A percentile compares a stretch with the other conserved stretches of the same genome.
phyloP scores from a whole-genome alignment of 2,888 invertebrate species.

The Tachina lurida region DNA sequence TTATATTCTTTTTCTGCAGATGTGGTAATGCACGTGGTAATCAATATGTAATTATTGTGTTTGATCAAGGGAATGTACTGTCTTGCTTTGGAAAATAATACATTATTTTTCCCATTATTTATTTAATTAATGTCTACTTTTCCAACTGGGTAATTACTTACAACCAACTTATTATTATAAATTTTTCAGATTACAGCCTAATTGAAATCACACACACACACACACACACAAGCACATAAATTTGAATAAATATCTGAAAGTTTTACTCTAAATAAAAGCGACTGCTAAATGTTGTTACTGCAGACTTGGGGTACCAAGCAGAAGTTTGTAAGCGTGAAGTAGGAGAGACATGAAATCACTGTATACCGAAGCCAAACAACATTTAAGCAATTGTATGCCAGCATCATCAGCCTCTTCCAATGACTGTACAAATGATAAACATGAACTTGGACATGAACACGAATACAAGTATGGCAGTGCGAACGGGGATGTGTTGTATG shows the following conservation, averaged over 20 bases:
- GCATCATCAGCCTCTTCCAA: conserved; percentile 55
- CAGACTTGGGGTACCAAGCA: not conserved
- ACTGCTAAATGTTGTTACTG: conserved; percentile 54
- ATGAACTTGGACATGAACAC: conserved; percentile 49
- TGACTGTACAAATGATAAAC: conserved; percentile 57
- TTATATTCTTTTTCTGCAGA: no score
- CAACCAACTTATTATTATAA: not conserved
- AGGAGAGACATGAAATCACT: conserved; percentile 79
- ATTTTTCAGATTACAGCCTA: conserved; percentile 2
- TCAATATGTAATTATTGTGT: no score
- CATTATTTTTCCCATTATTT: no score
- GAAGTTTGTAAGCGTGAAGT: not conserved
- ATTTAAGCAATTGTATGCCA: conserved; percentile 77
- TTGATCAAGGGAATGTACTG: no score
- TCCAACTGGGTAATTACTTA: no score
- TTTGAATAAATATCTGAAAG: not conserved
- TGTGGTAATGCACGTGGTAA: no score
- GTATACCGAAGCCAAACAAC: conserved; percentile 78
- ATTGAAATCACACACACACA: not conserved
- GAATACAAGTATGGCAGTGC: conserved; percentile 47
- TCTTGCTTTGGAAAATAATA: no score
- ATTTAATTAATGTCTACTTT: no score
- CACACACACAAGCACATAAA: not conserved
- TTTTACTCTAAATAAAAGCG: not conserved
- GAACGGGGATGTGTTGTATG: not conserved